Percentiles rank a stretch among this genome's conserved stretches.
These are phyloP conservation scores for Pachypanchax playfairii DNA, from an alignment of 2,113 vertebrate species.

Conservation along the genomic window DNA sequence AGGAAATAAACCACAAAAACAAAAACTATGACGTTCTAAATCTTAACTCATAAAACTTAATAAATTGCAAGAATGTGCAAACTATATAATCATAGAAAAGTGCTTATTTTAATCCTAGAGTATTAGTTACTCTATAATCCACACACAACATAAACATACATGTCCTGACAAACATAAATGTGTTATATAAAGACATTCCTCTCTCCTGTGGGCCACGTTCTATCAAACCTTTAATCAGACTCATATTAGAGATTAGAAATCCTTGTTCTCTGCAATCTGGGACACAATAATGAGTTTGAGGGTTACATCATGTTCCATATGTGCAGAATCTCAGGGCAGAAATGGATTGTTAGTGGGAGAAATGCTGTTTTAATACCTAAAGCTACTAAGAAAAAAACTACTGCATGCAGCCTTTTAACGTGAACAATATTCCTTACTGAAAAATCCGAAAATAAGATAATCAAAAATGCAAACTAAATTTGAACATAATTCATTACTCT, in stretches of 20 bases:
- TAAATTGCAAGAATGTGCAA: too few relatives aligned
- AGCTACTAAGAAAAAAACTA: not conserved
- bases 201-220: conserved; percentile 10
- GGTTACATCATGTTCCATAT: conserved; percentile 59
- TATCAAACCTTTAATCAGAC: conserved; percentile 50
- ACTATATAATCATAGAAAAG: too few relatives aligned
- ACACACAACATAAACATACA: not conserved
- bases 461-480: not conserved
- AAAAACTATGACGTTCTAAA: too few relatives aligned
- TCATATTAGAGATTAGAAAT: conserved; percentile 59
- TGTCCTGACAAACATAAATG: not conserved
- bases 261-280: conserved; percentile 52
- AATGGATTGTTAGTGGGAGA: conserved; percentile 5
- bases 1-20: too few relatives aligned
- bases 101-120: not conserved
- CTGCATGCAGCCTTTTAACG: not conserved
- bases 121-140: not conserved
- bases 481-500: conserved; percentile 10
- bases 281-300: conserved; percentile 63
- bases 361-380: not conserved
- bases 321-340: conserved; percentile 33
- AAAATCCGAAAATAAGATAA: not conserved
- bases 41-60: too few relatives aligned
- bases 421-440: conserved; percentile 5
- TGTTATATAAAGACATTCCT: not conserved